Conservation (phyloP, 2,113 vertebrate genomes). For the Oryzias curvinotus region DNA sequence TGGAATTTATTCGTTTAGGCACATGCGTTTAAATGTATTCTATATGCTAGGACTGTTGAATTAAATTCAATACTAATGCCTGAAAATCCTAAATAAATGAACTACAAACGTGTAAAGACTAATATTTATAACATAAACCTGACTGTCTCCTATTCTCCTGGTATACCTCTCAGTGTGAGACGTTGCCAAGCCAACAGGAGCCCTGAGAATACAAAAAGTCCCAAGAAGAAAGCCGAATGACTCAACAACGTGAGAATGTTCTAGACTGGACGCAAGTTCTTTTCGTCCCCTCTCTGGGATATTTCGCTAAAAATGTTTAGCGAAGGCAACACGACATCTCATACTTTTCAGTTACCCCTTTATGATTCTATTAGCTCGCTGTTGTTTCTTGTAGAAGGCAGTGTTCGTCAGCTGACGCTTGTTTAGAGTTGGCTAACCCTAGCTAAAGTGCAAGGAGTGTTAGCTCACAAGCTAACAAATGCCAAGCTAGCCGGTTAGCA, state of each 20-base stretch:
- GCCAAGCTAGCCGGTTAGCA: constrained; percentile 60
- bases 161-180: constrained; percentile 6
- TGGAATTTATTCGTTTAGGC: no score
- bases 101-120: no score
- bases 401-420: constrained; percentile 61
- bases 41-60: no score
- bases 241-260: constrained; percentile 68
- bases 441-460: constrained; percentile 22
- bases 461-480: constrained; percentile 40
- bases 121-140: background rate
- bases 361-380: background rate
- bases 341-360: background rate
- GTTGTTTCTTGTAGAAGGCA: background rate
- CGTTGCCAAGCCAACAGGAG: constrained; percentile 42
- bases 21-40: no score
- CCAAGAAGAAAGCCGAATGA: constrained; percentile 56
- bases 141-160: background rate
- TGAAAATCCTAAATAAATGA: no score
- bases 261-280: constrained; percentile 48
- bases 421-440: constrained; percentile 39
- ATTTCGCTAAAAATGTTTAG: constrained; percentile 1
- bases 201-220: constrained; percentile 42
- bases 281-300: background rate
- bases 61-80: no score
- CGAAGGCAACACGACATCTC: background rate